Evolutionary conservation across 1,140 invertebrate species (phyloP).

Genomic region (Euwallacea similis): DNA sequence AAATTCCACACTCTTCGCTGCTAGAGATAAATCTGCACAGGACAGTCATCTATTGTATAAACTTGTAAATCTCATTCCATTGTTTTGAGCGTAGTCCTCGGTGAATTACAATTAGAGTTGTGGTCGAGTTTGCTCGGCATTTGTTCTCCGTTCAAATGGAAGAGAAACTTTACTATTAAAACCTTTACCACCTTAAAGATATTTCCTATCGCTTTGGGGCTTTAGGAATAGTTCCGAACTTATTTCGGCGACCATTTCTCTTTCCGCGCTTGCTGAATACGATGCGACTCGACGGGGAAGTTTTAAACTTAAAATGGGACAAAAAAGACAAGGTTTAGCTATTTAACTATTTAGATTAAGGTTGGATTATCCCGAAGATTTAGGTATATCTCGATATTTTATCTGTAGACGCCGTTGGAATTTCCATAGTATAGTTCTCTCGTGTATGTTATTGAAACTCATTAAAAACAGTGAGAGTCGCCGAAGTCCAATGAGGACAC

Average conservation of each 20-base stretch:
- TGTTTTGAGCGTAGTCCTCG: slow-evolving; percentile 5
- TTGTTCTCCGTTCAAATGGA: slow-evolving; percentile 9
- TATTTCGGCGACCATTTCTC: slow-evolving; percentile 13
- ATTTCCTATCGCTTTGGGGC: slow-evolving; percentile 13
- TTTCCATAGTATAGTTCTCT: too few species aligned
- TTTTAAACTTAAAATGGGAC: too few species aligned
- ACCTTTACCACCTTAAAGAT: slow-evolving; percentile 19
- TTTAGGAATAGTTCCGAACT: slow-evolving; percentile 11
- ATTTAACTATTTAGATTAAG: too few species aligned
- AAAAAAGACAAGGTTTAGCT: too few species aligned
- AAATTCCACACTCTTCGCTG: too few species aligned
- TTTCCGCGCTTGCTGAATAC: slow-evolving; percentile 6
- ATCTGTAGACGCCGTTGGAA: too few species aligned
- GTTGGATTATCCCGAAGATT: too few species aligned
- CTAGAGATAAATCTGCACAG: slow-evolving; percentile 1
- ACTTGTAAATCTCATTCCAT: slow-evolving; percentile 14
- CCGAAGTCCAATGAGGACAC: too few species aligned
- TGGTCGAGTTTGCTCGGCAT: slow-evolving; percentile 11
- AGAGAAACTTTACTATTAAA: slow-evolving; percentile 15
- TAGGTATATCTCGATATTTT: too few species aligned
- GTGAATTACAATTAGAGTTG: slow-evolving; percentile 14
- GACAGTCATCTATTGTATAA: slow-evolving; percentile 2
- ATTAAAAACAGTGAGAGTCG: too few species aligned
- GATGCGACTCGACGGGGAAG: too few species aligned
- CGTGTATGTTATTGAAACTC: too few species aligned